Conservation (phyloP, 2,888 invertebrate species). For the Ennomos erosarius region DNA sequence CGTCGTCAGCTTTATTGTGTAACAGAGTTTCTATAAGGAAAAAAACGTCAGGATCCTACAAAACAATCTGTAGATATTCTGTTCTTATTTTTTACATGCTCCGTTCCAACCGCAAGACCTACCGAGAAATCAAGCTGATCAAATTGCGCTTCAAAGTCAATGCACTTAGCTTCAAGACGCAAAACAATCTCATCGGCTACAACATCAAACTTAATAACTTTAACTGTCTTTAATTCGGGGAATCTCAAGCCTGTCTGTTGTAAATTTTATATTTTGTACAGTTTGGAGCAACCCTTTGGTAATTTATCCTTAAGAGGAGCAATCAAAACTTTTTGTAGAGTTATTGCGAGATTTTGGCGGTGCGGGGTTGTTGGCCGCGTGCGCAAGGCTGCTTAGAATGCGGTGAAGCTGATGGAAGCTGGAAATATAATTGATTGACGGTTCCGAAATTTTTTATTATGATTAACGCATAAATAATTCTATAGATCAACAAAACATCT, state of each 20-base stretch:
- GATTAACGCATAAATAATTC: neutral
- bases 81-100: slow-evolving; percentile 14
- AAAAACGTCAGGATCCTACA: neutral
- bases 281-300: slow-evolving; percentile 12
- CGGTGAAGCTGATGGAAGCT: neutral
- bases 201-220: slow-evolving; percentile 18
- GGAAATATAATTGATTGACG: neutral
- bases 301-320: slow-evolving; percentile 20
- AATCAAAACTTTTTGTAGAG: slow-evolving; percentile 19
- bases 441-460: neutral
- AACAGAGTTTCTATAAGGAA: too few species aligned
- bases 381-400: slow-evolving; percentile 14
- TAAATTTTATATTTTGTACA: slow-evolving; percentile 16
- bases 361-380: slow-evolving; percentile 12
- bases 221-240: slow-evolving; percentile 19
- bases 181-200: slow-evolving; percentile 7
- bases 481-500: neutral
- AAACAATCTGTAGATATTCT: neutral
- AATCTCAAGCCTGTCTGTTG: slow-evolving; percentile 8
- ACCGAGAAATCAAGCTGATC: slow-evolving; percentile 21
- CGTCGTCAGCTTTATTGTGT: too few species aligned
- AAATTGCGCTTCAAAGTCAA: slow-evolving; percentile 18
- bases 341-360: slow-evolving; percentile 13
- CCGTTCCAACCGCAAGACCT: slow-evolving; percentile 11
- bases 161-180: slow-evolving; percentile 18